Conservation (phyloP, 2,797 vertebrate species). For the Leucoraja ocellata region DNA sequence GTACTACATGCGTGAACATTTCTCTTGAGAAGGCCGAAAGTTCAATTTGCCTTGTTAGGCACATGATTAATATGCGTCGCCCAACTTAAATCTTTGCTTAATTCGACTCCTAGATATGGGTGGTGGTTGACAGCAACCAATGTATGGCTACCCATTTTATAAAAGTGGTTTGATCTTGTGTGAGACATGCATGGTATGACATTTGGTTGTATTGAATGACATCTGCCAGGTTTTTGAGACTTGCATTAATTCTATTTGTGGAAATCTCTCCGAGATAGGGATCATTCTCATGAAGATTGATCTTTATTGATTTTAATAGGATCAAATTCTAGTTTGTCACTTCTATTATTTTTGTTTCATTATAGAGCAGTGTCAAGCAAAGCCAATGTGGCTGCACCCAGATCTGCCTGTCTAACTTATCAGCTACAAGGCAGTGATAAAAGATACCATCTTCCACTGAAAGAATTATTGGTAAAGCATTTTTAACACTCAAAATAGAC, state of each 20-base stretch:
- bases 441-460: conserved; percentile 21
- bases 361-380: not conserved
- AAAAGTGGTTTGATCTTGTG: too few relatives aligned
- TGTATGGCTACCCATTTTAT: too few relatives aligned
- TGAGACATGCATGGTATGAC: not conserved
- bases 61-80: too few relatives aligned
- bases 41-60: too few relatives aligned
- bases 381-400: not conserved
- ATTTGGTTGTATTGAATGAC: too few relatives aligned
- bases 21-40: too few relatives aligned
- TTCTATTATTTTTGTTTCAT: not conserved
- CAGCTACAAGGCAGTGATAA: not conserved
- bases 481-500: not conserved
- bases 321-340: not conserved
- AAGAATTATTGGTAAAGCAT: conserved; percentile 23
- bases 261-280: not conserved
- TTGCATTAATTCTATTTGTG: conserved; percentile 2
- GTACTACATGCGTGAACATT: too few relatives aligned
- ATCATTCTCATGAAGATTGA: not conserved
- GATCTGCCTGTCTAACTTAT: not conserved
- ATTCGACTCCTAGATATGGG: too few relatives aligned
- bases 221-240: not conserved
- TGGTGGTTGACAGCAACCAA: too few relatives aligned
- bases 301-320: not conserved
- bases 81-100: too few relatives aligned